A percentile compares a stretch with the other conserved stretches of the same genome.
These are phyloP conservation scores for Callyntrura guangdongensis DNA, from an alignment of 2,888 invertebrate genomes.

Conservation along the genomic window DNA sequence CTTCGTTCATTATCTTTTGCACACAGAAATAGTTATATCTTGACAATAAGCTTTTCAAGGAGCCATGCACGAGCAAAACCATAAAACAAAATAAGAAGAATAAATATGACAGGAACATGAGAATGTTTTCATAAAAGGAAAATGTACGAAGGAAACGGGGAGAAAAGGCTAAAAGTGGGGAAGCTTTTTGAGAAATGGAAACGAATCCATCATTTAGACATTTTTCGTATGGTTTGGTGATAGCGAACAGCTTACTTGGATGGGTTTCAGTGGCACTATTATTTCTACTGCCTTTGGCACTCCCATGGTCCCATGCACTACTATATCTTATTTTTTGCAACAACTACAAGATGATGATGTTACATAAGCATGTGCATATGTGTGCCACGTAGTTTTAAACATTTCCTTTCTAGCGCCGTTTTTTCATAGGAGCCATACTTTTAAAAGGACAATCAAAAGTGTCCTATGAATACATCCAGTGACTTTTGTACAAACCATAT, in stretches of 20 bases:
- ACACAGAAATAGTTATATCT: not conserved
- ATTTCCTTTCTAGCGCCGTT: constrained; percentile 19
- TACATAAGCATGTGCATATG: not conserved
- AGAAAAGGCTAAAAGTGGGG: constrained; percentile 6
- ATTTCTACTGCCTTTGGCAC: not conserved
- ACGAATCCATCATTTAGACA: constrained; percentile 66
- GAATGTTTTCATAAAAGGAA: constrained; percentile 54
- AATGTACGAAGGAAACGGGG: not conserved
- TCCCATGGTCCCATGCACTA: not conserved
- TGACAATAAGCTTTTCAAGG: not conserved
- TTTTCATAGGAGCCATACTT: too few species aligned
- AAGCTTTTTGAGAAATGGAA: constrained; percentile 32
- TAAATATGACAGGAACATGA: constrained; percentile 65
- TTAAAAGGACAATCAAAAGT: constrained; percentile 36
- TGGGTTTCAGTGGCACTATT: not conserved
- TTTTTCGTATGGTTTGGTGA: constrained; percentile 64
- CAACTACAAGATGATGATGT: not conserved
- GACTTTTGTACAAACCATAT: not conserved
- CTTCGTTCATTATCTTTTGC: constrained; percentile 15
- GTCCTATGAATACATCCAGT: not conserved
- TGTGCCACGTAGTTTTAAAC: not conserved
- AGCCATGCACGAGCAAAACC: not conserved
- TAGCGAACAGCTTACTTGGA: constrained; percentile 41
- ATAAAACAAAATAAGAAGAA: constrained; percentile 66
- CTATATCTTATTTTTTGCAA: constrained; percentile 21